Evolutionary conservation across 2,888 invertebrate species (phyloP).

Genomic region (Epiblema foenella): DNA sequence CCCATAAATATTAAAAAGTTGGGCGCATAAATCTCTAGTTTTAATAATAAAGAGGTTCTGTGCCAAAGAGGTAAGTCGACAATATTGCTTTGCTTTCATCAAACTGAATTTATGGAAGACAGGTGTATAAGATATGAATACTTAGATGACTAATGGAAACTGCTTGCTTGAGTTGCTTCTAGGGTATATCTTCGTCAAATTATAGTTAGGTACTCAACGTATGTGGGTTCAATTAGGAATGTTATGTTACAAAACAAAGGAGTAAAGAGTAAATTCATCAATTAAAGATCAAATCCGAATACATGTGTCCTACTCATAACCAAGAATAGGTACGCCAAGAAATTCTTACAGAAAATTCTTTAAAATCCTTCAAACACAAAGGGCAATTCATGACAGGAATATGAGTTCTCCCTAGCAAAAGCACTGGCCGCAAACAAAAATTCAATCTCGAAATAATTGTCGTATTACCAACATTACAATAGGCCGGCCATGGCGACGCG

Average conservation of each 20-base stretch:
- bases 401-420: conserved; percentile 58
- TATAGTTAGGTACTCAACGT: too few species aligned
- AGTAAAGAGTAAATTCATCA: too few species aligned
- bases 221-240: too few species aligned
- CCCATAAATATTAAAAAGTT: conserved; percentile 84
- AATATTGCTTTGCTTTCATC: conserved; percentile 56
- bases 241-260: too few species aligned
- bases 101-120: conserved; percentile 47
- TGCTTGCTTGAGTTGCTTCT: background rate
- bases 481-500: conserved; percentile 72
- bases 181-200: background rate
- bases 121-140: conserved; percentile 35
- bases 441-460: conserved; percentile 70
- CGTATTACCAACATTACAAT: conserved; percentile 74
- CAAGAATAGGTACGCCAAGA: background rate
- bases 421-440: conserved; percentile 70
- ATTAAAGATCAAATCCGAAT: too few species aligned
- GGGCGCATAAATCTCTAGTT: conserved; percentile 75
- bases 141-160: conserved; percentile 41
- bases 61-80: conserved; percentile 55
- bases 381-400: conserved; percentile 69
- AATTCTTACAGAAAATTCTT: conserved; percentile 8
- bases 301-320: too few species aligned
- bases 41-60: conserved; percentile 74
- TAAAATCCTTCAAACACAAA: conserved; percentile 16